A percentile compares a stretch with the other conserved stretches of the same genome.
Evolutionary conservation across 2,888 invertebrate species (phyloP).

Genomic region (Melanostoma mellinum): DNA sequence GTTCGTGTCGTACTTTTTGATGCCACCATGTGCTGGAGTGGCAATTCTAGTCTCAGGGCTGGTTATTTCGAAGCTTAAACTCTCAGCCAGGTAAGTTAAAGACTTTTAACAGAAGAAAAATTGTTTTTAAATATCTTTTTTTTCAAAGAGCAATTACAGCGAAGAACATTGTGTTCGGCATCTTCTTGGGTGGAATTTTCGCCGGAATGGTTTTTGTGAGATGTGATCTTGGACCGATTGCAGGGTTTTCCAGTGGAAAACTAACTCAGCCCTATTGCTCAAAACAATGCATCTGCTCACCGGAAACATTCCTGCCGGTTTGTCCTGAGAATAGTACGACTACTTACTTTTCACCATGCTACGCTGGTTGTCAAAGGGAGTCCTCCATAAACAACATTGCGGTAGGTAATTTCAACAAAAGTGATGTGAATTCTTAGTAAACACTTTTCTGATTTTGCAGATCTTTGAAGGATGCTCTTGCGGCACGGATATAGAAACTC

Average conservation of each 20-base stretch:
- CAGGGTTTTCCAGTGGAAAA: conserved; percentile 82
- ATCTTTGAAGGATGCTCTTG: conserved; percentile 84
- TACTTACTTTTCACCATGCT: conserved; percentile 88
- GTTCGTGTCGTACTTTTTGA: conserved; percentile 83
- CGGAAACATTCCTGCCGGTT: conserved; percentile 84
- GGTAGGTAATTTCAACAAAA: conserved; percentile 71
- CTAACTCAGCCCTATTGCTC: conserved; percentile 83
- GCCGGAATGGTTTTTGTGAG: conserved; percentile 81
- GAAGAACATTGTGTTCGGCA: conserved; percentile 82
- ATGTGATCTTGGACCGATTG: conserved; percentile 82
- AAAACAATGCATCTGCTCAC: conserved; percentile 83
- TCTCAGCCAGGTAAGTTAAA: conserved; percentile 81
- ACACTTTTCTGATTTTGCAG: conserved; percentile 75
- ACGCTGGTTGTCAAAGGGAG: conserved; percentile 86
- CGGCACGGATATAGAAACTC: conserved; percentile 76
- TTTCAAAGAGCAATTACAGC: conserved; percentile 80
- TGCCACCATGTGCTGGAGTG: conserved; percentile 84
- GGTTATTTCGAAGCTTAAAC: conserved; percentile 83
- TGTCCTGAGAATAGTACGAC: conserved; percentile 83
- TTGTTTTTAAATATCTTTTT: conserved; percentile 11
- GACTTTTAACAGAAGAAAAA: neutral
- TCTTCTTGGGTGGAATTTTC: conserved; percentile 82
- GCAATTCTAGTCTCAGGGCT: conserved; percentile 83
- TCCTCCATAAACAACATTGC: conserved; percentile 81
- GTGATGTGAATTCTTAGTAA: neutral